Base-by-base conservation (phyloP, 2,797 vertebrate species). In the Esox lucius region DNA sequence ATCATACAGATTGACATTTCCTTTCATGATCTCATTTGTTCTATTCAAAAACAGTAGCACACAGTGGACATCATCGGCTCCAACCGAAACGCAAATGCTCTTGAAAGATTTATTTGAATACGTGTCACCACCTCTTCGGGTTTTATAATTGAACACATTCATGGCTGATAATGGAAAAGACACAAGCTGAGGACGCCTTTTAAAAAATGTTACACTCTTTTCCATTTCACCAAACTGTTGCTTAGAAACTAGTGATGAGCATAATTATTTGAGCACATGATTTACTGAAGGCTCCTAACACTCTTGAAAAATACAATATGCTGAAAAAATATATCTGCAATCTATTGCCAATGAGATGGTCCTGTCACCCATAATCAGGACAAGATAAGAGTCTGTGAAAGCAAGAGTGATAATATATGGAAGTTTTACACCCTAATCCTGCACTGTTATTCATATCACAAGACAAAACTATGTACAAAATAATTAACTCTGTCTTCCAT, bases 391-490 rank as follows among this genome's bases (percentile, higher is more conserved):
- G 16, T 19, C 59, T 26, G 28, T 76, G 71, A 61, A 67, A 62
- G 68, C 64, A 70, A 39, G 24, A 77, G 65, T 9, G 35, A 71
- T 51, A 68, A 56, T 22, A 56, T 11, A 59, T 22, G 71, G 48
- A 12, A 17, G 17, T 35, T 61, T 72, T 75, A 71, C n/a, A 65
- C 64, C 69, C 16, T 74, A 67, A 74, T 75, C 24, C 56, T 73
- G 39, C 69, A 72, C 68, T 71, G 77, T n/a, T 59, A 59, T 59
- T 22, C 0, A 9, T 22, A 22, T 31, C 28, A 22, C n/a, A 56
- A 56, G 19, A n/a, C 53, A n/a, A 56, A 39, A 72, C 53, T 79
- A 79, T 77, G 66, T 79, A 77, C 75, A 74, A 77, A 79, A 79
- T 61, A 77, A 72, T 31, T 66, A 49, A 75, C 35, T 68, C 16